Evolutionary conservation across 1,140 invertebrate species (phyloP), one percentile per base, ranked within the genome.

Genomic region (Delia radicum): DNA sequence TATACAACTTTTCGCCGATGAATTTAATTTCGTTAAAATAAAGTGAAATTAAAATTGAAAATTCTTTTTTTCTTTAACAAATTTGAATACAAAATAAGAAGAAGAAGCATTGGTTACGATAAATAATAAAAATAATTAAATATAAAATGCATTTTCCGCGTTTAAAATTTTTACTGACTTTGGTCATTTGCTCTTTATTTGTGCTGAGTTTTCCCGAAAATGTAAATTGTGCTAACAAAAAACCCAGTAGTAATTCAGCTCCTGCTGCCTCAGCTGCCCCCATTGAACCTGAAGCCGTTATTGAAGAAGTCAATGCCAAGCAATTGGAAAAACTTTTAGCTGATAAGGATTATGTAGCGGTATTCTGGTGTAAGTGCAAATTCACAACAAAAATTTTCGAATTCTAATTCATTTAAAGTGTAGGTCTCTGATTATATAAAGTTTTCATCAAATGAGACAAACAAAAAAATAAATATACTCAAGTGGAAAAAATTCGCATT

Each of bases 301-400:
- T 96, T 88, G 94, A 96, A 89, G 95, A 96, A 88, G 94, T 96
- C 87, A 94, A 93, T 87, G 92, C 94, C 83, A 96, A 96, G 87
- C 94, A 96, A 88, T 91, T 96, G 87, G 94, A 96, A 85, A 91
- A 93, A 83, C 89, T 96, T 76, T 90, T 96, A 81, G 91, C 93
- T 85, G 93, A 95, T 80, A 95, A 95, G 90, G 95, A 96, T 88
- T 96, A 94, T 90, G 94, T 96, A 84, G 95, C 95, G 82, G 95
- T 97, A 83, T 96, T 94, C 89, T 97, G 95, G 94, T 96, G 95
- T 97, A 94, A 96, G 95, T 85, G 4, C 13, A n/a, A n/a, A n/a
- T n/a, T n/a, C n/a, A n/a, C n/a, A n/a, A n/a, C n/a, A n/a, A n/a
- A n/a, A n/a, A n/a, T n/a, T 42, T 8, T 42, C 37, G 4, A 33